Conservation (phyloP, 2,888 invertebrate genomes). For the Automeris io region DNA sequence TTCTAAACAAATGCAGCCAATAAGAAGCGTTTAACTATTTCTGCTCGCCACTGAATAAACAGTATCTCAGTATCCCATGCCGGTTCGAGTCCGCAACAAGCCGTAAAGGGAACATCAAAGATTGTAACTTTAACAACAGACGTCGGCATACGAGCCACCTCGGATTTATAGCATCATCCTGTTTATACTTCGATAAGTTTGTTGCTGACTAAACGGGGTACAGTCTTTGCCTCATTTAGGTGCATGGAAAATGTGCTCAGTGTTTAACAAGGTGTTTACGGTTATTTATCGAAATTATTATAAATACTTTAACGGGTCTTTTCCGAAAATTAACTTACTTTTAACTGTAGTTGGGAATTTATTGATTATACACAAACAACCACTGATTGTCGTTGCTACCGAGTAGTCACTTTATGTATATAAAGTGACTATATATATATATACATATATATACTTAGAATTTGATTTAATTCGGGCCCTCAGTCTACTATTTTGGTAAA, state of each 20-base stretch:
- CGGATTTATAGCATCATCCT: conserved; percentile 49
- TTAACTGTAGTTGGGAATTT: too few relatives aligned
- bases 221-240: conserved; percentile 39
- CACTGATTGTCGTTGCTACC: too few relatives aligned
- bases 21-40: not conserved
- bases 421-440: too few relatives aligned
- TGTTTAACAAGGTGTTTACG: too few relatives aligned
- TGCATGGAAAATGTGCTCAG: conserved; percentile 22
- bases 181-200: conserved; percentile 50
- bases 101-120: conserved; percentile 8
- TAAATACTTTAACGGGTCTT: too few relatives aligned
- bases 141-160: conserved; percentile 36
- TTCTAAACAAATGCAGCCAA: not conserved
- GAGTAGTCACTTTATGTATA: too few relatives aligned
- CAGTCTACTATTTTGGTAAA: too few relatives aligned
- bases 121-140: conserved; percentile 10
- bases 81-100: conserved; percentile 15
- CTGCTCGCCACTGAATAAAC: conserved; percentile 2
- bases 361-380: too few relatives aligned
- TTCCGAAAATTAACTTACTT: too few relatives aligned
- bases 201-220: conserved; percentile 41
- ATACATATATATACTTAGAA: too few relatives aligned
- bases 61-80: conserved; percentile 22
- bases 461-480: too few relatives aligned
- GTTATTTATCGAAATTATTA: too few relatives aligned